Base-by-base conservation (phyloP, 2,113 vertebrate species). In the Mesembrinibis cayennensis region DNA sequence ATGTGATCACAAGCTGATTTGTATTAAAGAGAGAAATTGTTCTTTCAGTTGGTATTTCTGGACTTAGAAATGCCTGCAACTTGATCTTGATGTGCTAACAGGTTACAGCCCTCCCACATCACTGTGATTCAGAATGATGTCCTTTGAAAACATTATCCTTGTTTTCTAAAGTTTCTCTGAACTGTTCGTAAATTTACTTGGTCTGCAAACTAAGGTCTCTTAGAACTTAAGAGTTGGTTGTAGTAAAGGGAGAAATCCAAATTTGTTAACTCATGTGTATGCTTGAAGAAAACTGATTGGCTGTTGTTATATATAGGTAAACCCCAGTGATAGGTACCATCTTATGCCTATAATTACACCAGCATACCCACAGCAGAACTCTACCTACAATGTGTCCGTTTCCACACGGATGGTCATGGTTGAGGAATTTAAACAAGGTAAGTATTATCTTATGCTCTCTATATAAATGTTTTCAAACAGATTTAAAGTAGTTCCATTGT, bases 281-380 rank as follows among this genome's bases (percentile, higher is more conserved):
- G 94, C 98, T 98, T 98, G 97, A 98, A 98, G 97, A 97, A 97
- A 98, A 98, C 98, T 98, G 98, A 98, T 98, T 98, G 98, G 98
- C 98, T 98, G 98, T 98, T 98, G 94, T 98, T 98, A 97, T 98
- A 97, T 95, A 74, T 98, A 99, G 99, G 98, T 99, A 95, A 99
- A 98, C 91, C 98, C 98, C 93, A 99, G 98, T 98, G 99, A 99
- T 98, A 98, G 99, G 96, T 99, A 98, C 98, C 99, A 99, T 98
- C 98, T 99, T 96, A 99, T 99, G 99, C 99, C 99, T 97, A 99
- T 99, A 98, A 99, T 99, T 97, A 99, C 99, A 96, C 99, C 99
- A 96, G 98, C 99, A 91, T 99, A 99, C 97, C 99, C 99, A 96
- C 99, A 99, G 92, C 99, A 99, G 98, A 99, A 99, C 98, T 99